Conservation (phyloP, 2,888 invertebrate genomes). For the Acleris cristana region DNA sequence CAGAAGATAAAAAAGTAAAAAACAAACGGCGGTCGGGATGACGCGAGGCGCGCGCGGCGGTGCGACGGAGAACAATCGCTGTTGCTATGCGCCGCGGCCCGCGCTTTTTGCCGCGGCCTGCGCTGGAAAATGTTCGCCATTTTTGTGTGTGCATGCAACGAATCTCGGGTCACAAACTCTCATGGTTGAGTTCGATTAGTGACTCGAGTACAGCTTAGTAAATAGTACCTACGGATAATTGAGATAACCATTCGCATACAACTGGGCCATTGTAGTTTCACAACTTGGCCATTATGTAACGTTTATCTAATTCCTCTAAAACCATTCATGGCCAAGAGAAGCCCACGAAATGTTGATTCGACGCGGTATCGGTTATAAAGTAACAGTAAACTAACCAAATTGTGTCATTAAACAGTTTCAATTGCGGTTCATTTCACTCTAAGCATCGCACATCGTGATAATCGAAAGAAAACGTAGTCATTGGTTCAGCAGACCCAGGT, state of each 20-base stretch:
- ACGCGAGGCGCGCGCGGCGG: conserved; percentile 22
- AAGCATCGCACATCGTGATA: too few species aligned
- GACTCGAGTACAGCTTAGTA: too few species aligned
- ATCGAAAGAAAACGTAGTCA: too few species aligned
- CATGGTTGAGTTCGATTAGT: neutral
- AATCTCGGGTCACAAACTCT: conserved; percentile 4
- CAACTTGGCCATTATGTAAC: too few species aligned
- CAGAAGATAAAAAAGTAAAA: conserved; percentile 27
- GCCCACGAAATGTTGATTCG: conserved; percentile 23
- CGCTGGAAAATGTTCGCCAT: conserved; percentile 5
- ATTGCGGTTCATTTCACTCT: neutral
- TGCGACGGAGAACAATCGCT: conserved; percentile 17
- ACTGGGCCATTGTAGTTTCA: too few species aligned
- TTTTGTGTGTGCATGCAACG: conserved; percentile 3
- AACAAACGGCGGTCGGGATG: conserved; percentile 28
- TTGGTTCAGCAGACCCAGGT: too few species aligned
- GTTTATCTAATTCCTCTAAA: too few species aligned
- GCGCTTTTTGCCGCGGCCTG: conserved; percentile 16
- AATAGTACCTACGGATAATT: too few species aligned
- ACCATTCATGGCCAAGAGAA: conserved; percentile 12
- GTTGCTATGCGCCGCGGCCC: conserved; percentile 30
- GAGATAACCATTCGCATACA: too few species aligned
- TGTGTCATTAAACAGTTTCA: conserved; percentile 1
- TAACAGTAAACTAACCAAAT: conserved; percentile 21
- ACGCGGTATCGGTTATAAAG: conserved; percentile 1